Base-by-base conservation (phyloP, 2,888 invertebrate genomes). In the Liposcelis brunnea region DNA sequence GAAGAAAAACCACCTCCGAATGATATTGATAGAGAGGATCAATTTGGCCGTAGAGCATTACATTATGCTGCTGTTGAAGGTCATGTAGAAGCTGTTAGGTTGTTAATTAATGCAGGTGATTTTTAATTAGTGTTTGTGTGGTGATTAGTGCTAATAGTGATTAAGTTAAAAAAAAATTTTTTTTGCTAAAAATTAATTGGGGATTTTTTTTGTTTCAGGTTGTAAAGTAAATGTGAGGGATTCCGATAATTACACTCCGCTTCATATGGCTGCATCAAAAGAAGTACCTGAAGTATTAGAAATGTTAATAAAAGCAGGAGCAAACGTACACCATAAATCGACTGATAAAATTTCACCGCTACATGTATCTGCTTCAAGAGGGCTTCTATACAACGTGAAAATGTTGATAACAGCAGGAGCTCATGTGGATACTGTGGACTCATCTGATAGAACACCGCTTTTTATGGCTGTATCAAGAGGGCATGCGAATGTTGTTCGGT, bases 341-440 rank as follows among this genome's bases (percentile, higher is more conserved):
- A 56, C 59, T 40, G 63, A 66, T 46, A 61, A 64, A 47, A 58
- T 61, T 47, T 61, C 64, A 31, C 59, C 66, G 4, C 52, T 67
- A 18, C 66, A 67, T 51, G 57, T 65, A 44, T 65, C 66, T 32
- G 60, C 59, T 16, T 58, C 58, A 10, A 52, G 59, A 48, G 60
- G 60, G 10, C 55, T 54, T 47, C 43, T 53, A 4, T 55, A 58
- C 36, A 56, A 58, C 21, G 58, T 56, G 7, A 51, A 50, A 26
- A 49, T 59, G 12, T 59, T 79, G 10, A 56, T 79, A 31, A 63
- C 64, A 47, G 67, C 78, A 1, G 97, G 97, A 43, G 97, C 98
- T 2, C 94, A 94, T 56, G 95, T 98, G 18, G 97, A 98, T 66
- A 95, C 97, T 6, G 95, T 98, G 10, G 97, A 98, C 68, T 95